Conservation (phyloP, 1,140 invertebrate genomes). For the Solen grandis region DNA sequence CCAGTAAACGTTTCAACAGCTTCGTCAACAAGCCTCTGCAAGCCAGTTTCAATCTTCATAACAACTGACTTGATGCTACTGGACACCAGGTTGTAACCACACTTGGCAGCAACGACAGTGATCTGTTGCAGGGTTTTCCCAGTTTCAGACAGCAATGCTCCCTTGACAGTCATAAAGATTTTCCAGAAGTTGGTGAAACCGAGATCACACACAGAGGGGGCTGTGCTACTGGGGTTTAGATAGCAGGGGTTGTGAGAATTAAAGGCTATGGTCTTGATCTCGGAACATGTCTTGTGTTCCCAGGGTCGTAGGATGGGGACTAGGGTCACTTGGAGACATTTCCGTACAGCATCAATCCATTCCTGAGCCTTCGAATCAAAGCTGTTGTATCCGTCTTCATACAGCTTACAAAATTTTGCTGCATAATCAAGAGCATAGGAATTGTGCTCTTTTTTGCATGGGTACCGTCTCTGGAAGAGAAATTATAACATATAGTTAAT, state of each 20-base stretch:
- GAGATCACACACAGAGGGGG: conserved; percentile 31
- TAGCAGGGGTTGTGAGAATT: conserved; percentile 22
- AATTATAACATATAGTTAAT: too few relatives aligned
- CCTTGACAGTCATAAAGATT: conserved; percentile 24
- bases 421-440: conserved; percentile 34
- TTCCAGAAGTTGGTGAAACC: not conserved
- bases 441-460: not conserved
- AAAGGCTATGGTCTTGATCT: conserved; percentile 24
- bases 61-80: not conserved
- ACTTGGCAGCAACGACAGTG: not conserved
- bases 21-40: not conserved
- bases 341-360: conserved; percentile 39
- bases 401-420: conserved; percentile 41
- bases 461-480: not conserved
- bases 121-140: not conserved
- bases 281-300: not conserved
- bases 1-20: not conserved
- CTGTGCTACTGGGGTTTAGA: not conserved
- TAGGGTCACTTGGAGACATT: conserved; percentile 35
- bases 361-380: conserved; percentile 19
- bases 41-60: not conserved
- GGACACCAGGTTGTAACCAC: not conserved
- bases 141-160: not conserved
- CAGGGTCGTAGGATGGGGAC: conserved; percentile 24
- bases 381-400: not conserved